Evolutionary conservation across 2,113 vertebrate genomes (phyloP).

Genomic region (Cololabis saira): DNA sequence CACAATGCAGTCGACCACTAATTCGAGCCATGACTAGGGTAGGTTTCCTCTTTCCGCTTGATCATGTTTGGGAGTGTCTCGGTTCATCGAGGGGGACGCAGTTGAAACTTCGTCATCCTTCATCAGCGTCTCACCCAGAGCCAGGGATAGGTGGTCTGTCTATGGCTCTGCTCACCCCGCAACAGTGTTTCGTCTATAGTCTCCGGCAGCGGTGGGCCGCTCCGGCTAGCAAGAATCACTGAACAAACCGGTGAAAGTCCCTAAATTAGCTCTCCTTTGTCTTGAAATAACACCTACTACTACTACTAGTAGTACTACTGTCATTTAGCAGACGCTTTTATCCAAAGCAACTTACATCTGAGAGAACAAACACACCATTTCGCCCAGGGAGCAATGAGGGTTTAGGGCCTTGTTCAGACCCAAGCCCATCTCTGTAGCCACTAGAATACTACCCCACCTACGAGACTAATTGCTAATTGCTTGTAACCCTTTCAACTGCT

Average conservation of each 20-base stretch:
- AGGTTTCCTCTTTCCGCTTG: constrained; percentile 28
- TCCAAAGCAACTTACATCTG: too few relatives aligned
- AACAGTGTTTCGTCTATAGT: constrained; percentile 77
- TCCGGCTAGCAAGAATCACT: constrained; percentile 32
- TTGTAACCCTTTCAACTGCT: constrained; percentile 18
- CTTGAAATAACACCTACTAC: constrained; percentile 28
- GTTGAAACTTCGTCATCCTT: constrained; percentile 67
- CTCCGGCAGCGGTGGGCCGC: constrained; percentile 69
- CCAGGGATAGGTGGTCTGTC: constrained; percentile 62
- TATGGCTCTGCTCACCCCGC: constrained; percentile 59
- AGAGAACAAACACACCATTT: too few relatives aligned
- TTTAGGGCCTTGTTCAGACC: too few relatives aligned
- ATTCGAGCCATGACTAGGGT: constrained; percentile 25
- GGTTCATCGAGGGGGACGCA: constrained; percentile 50
- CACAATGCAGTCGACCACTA: constrained; percentile 29
- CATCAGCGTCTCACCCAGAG: constrained; percentile 70
- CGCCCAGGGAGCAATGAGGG: too few relatives aligned
- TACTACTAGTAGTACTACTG: too few relatives aligned
- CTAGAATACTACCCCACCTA: too few relatives aligned
- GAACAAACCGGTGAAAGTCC: constrained; percentile 31
- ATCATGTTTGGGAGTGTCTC: constrained; percentile 54
- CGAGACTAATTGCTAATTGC: constrained; percentile 20
- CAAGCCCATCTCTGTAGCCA: too few relatives aligned
- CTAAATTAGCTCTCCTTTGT: constrained; percentile 27
- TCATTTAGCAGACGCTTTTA: too few relatives aligned